phyloP scores from a whole-genome alignment of 2,888 invertebrate species.

The Acrocyrtus sp. region DNA sequence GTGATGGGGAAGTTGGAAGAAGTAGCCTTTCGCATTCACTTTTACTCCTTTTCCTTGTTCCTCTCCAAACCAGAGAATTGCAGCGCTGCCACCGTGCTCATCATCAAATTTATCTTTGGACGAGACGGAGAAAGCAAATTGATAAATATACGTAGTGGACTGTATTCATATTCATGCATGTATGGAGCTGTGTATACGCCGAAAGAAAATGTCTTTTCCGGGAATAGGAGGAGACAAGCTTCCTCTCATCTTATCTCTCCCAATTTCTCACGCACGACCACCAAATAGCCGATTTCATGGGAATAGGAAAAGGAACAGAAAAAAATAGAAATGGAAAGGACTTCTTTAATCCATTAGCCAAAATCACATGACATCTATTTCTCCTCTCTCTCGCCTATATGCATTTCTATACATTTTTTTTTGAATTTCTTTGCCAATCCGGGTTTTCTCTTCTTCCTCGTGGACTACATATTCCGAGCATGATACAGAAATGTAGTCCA shows the following conservation, averaged over 20 bases:
- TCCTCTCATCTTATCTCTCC: slow-evolving; percentile 47
- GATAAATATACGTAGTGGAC: slow-evolving; percentile 22
- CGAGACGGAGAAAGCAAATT: slow-evolving; percentile 16
- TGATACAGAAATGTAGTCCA: slow-evolving; percentile 15
- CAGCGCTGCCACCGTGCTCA: neutral
- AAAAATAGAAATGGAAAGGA: slow-evolving; percentile 20
- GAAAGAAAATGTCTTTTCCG: slow-evolving; percentile 5
- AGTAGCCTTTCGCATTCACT: neutral
- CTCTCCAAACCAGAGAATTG: slow-evolving; percentile 8
- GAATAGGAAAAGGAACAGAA: neutral
- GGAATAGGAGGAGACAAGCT: slow-evolving; percentile 14
- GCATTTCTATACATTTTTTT: too few species aligned
- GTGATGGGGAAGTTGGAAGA: too few species aligned
- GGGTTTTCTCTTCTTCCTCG: too few species aligned
- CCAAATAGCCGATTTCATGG: slow-evolving; percentile 52
- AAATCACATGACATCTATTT: slow-evolving; percentile 52
- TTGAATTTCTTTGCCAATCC: too few species aligned
- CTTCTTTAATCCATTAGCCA: slow-evolving; percentile 49
- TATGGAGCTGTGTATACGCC: neutral
- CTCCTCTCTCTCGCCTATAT: neutral
- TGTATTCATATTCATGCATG: neutral
- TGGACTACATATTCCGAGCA: too few species aligned
- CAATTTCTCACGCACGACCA: slow-evolving; percentile 59
- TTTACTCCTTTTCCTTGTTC: slow-evolving; percentile 20
- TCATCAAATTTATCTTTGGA: slow-evolving; percentile 1